Conservation (phyloP, 2,797 vertebrate genomes). For the Pangasius mekongensis region DNA sequence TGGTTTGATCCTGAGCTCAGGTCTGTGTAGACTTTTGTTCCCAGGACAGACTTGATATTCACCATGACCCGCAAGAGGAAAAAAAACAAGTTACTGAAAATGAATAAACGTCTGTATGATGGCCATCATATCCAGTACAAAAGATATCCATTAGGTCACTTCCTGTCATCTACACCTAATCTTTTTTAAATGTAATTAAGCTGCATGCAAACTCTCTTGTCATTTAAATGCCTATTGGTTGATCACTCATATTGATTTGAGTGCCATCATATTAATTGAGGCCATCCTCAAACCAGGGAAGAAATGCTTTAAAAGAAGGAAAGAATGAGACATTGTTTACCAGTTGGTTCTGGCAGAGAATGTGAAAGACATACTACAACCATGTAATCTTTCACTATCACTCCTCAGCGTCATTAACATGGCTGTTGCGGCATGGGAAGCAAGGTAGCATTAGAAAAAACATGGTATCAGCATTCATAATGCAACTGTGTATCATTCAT, state of each 20-base stretch:
- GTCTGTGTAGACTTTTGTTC: background rate
- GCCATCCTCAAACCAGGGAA: background rate
- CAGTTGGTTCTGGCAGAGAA: background rate
- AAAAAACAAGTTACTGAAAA: background rate
- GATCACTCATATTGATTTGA: too few species aligned
- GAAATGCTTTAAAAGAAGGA: background rate
- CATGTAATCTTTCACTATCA: constrained; percentile 3
- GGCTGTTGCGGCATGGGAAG: background rate
- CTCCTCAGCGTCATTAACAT: constrained; percentile 21
- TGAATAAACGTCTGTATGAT: background rate
- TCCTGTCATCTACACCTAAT: background rate
- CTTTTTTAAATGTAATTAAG: background rate
- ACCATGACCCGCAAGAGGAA: background rate
- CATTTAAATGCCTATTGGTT: background rate
- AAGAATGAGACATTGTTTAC: background rate
- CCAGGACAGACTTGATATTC: background rate
- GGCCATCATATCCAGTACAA: background rate
- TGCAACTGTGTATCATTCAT: constrained; percentile 14
- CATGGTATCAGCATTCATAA: constrained; percentile 17
- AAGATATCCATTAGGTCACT: background rate
- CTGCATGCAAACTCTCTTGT: background rate
- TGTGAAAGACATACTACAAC: background rate
- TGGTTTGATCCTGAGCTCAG: background rate
- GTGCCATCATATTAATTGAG: too few species aligned
- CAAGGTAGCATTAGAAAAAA: background rate